These are phyloP conservation scores for Acipenser ruthenus DNA, from an alignment of 2,797 vertebrate species.

Conservation along the genomic window DNA sequence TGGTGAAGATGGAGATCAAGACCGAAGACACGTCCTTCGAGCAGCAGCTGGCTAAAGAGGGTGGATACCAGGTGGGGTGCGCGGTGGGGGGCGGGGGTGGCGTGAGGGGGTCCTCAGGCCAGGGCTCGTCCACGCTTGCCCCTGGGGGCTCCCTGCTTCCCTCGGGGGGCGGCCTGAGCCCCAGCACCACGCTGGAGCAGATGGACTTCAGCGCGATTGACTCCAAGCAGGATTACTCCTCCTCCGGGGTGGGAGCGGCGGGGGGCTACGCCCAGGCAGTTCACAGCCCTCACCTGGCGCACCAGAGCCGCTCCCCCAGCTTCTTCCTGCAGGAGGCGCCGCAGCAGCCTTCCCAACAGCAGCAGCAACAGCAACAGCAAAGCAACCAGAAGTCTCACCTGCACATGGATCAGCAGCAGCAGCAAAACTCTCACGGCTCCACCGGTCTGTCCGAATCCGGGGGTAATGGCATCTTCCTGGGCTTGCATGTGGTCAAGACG, in stretches of 20 bases:
- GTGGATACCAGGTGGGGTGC: constrained; percentile 60
- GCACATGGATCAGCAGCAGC: constrained; percentile 30
- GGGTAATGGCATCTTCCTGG: constrained; percentile 44
- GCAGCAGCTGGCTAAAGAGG: constrained; percentile 91
- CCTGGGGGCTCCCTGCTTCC: constrained; percentile 80
- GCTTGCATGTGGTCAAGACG: constrained; percentile 76
- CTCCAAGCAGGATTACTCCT: constrained; percentile 88
- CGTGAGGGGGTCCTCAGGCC: constrained; percentile 63
- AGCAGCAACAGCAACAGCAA: constrained; percentile 52
- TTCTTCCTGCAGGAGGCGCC: constrained; percentile 95
- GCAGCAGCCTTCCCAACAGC: constrained; percentile 59
- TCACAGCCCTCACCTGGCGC: constrained; percentile 81
- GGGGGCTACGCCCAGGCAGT: constrained; percentile 78
- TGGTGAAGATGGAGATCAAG: constrained; percentile 92
- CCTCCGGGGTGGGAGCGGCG: constrained; percentile 33
- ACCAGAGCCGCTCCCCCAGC: constrained; percentile 90
- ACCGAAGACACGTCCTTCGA: constrained; percentile 96
- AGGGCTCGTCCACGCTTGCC: constrained; percentile 73
- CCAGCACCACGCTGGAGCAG: constrained; percentile 95
- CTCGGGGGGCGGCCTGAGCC: constrained; percentile 92
- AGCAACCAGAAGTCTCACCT: constrained; percentile 60
- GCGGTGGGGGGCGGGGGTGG: constrained; percentile 56
- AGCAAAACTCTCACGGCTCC: constrained; percentile 64
- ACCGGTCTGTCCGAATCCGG: constrained; percentile 17
- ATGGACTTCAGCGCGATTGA: constrained; percentile 99